Percentiles rank a stretch among this genome's conserved stretches.
These are phyloP conservation scores for Halcyon malimbica DNA, from an alignment of 2,113 vertebrate genomes.

Conservation along the genomic window DNA sequence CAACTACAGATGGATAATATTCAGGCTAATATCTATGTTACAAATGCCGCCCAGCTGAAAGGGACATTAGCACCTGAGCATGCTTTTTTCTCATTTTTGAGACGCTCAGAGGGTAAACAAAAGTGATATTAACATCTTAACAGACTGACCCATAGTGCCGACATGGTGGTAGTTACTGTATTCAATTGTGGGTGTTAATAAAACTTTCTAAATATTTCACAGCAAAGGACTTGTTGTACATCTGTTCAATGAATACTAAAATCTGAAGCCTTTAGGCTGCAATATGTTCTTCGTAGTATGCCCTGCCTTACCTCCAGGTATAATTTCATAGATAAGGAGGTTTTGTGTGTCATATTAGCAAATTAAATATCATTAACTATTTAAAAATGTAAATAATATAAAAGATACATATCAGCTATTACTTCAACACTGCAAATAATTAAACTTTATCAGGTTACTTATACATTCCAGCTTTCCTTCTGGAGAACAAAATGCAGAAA, in stretches of 20 bases:
- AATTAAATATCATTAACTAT: neutral
- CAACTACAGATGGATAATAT: neutral
- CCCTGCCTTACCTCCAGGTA: neutral
- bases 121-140: slow-evolving; percentile 8
- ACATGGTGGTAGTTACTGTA: neutral
- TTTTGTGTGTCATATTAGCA: neutral
- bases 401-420: neutral
- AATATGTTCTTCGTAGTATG: neutral
- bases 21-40: neutral
- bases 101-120: neutral
- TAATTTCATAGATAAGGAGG: neutral
- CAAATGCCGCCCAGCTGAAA: neutral
- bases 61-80: neutral
- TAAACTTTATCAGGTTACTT: neutral
- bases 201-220: slow-evolving; percentile 12
- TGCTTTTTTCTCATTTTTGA: neutral
- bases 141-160: neutral
- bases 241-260: neutral
- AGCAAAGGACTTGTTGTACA: neutral
- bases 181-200: neutral
- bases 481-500: neutral
- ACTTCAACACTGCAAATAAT: neutral
- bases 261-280: neutral
- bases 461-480: neutral
- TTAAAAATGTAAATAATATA: neutral